These are phyloP conservation scores for Pantherophis alleghaniensis DNA, from an alignment of 2,797 vertebrate species.

Conservation along the genomic window DNA sequence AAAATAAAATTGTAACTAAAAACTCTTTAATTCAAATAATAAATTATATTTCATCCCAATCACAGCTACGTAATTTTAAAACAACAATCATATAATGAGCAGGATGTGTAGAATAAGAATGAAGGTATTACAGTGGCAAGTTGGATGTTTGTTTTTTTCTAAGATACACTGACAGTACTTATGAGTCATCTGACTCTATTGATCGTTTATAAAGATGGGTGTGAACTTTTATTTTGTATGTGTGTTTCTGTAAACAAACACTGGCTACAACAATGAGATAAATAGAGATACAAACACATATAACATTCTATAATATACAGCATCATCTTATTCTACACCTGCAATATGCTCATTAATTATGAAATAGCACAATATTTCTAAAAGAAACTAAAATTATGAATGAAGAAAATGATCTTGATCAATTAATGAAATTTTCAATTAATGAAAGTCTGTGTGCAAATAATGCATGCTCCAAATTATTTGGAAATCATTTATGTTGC, in stretches of 20 bases:
- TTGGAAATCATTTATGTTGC: neutral
- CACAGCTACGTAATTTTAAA: neutral
- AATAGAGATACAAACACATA: neutral
- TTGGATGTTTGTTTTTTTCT: conserved; percentile 49
- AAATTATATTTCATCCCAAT: neutral
- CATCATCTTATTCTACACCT: neutral
- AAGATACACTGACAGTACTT: conserved; percentile 41
- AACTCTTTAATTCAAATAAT: neutral
- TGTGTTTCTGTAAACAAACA: neutral
- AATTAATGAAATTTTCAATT: neutral
- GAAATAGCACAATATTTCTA: neutral
- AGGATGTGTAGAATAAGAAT: neutral
- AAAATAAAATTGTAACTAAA: conserved; percentile 8
- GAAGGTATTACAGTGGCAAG: neutral
- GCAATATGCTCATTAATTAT: neutral
- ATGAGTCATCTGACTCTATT: neutral
- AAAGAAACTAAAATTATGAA: neutral
- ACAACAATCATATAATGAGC: neutral
- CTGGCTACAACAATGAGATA: neutral
- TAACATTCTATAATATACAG: neutral
- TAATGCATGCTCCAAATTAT: neutral
- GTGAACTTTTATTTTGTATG: neutral
- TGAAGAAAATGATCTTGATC: neutral
- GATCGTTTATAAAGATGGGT: neutral
- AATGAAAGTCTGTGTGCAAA: neutral